A percentile compares a stretch with the other conserved stretches of the same genome.
These are phyloP conservation scores for Hypena proboscidalis DNA, from an alignment of 2,888 invertebrate species.

Conservation along the genomic window DNA sequence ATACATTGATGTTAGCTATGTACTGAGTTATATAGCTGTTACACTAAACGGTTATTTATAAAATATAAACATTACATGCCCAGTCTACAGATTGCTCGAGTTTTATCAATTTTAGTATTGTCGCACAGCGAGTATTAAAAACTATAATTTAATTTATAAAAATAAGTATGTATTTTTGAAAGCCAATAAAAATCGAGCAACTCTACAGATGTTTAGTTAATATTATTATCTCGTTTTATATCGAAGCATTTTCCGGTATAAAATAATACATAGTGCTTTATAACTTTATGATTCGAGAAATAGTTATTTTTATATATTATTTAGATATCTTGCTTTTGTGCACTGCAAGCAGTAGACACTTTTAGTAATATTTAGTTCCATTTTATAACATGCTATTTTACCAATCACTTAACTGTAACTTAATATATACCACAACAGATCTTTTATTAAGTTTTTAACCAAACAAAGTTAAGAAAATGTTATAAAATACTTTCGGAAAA, in stretches of 20 bases:
- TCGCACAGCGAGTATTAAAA: neutral
- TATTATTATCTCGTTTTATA: slow-evolving; percentile 4
- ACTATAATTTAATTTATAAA: slow-evolving; percentile 2
- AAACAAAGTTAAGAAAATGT: slow-evolving; percentile 20
- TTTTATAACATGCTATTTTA: slow-evolving; percentile 36
- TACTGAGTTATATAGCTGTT: slow-evolving; percentile 30
- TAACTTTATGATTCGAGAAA: neutral
- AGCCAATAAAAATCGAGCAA: slow-evolving; percentile 20
- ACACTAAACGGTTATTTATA: slow-evolving; percentile 33
- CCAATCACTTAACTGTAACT: slow-evolving; percentile 46
- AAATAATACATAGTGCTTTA: slow-evolving; percentile 16
- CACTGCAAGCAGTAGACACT: slow-evolving; percentile 34
- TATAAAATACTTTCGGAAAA: slow-evolving; percentile 10
- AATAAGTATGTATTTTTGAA: neutral
- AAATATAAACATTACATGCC: slow-evolving; percentile 27
- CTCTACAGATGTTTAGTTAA: slow-evolving; percentile 3
- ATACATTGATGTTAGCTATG: slow-evolving; percentile 57
- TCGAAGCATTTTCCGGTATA: slow-evolving; percentile 20
- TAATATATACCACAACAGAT: slow-evolving; percentile 47
- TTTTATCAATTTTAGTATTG: slow-evolving; percentile 11
- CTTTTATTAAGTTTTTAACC: slow-evolving; percentile 31
- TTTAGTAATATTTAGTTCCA: slow-evolving; percentile 34
- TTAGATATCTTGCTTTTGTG: slow-evolving; percentile 7
- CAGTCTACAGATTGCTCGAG: slow-evolving; percentile 17
- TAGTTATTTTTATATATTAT: neutral